Base-by-base conservation (phyloP, 1,140 invertebrate species). In the Neodiprion pinetum region DNA sequence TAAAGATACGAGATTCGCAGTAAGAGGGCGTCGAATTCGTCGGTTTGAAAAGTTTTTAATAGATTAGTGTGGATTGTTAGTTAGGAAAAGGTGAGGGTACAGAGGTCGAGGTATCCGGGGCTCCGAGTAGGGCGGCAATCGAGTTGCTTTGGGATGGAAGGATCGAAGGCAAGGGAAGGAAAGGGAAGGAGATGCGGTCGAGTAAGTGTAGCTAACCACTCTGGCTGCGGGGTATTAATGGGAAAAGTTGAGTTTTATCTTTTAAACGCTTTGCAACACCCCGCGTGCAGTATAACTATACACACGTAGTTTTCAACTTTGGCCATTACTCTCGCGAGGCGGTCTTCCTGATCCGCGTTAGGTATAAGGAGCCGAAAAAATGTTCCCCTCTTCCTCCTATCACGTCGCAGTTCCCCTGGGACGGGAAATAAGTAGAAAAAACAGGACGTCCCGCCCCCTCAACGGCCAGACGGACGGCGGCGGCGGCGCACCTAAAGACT, bases 171-270 rank as follows among this genome's bases (percentile, higher is more conserved):
- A 76, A 75, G 76, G 74, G 12, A 70, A 61, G 71, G 1, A 5
- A 40, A 40, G 11, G n/a, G 53, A 14, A 17, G 28, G 28, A 40
- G 28, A 40, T 40, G 53, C 53, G 53, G 53, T 61, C 53, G 53
- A 61, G 53, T 61, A 61, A 61, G 53, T 61, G 53, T 61, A 61
- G 11, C 53, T 61, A 61, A 61, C 53, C 53, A 76, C 80, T 80
- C 81, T 82, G 80, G 77, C 77, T 78, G 77, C 76, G 28, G 75
- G 79, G 85, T 84, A 88, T 88, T 88, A 88, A 88, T 88, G 86
- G 85, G 85, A 88, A 88, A 88, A 88, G 87, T 88, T 88, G 82
- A 81, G 83, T 87, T 88, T 88, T 88, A 88, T 88, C 87, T 88
- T 88, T 88, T 85, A 88, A 88, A 87, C 83, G 87, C 79, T 82